phyloP scores from a whole-genome alignment of 2,113 vertebrate species.

The Panurus biarmicus region DNA sequence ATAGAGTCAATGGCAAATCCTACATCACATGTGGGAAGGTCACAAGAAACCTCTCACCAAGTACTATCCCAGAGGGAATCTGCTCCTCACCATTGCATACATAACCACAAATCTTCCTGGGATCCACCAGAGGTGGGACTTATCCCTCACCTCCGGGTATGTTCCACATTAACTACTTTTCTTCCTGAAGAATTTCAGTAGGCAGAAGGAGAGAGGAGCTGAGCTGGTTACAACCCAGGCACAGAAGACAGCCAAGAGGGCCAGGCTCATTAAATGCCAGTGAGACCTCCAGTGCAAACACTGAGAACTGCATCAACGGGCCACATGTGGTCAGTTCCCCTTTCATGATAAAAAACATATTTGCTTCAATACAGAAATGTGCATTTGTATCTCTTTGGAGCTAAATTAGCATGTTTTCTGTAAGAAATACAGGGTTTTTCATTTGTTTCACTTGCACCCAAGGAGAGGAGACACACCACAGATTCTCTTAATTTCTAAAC shows the following conservation, averaged over 20 bases:
- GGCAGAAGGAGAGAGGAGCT: background rate
- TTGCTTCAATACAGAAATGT: background rate
- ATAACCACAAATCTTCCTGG: background rate
- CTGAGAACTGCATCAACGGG: background rate
- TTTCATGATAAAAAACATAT: background rate
- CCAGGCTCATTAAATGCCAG: background rate
- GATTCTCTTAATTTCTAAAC: background rate
- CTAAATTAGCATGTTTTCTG: background rate
- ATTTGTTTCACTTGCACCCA: background rate
- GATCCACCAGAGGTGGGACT: background rate
- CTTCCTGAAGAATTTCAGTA: background rate
- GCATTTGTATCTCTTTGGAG: background rate
- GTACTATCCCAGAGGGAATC: background rate
- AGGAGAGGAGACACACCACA: background rate
- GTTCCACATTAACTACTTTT: background rate
- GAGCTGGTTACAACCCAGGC: background rate
- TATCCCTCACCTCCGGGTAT: accelerated
- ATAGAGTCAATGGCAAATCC: background rate
- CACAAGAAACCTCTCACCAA: background rate
- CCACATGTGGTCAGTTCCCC: background rate
- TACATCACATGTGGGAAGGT: accelerated
- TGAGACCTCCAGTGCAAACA: background rate
- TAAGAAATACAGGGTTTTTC: background rate
- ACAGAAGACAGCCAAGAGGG: background rate
- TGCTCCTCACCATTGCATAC: background rate